Evolutionary conservation across 2,888 invertebrate species (phyloP).

Genomic region (Acronicta alni): DNA sequence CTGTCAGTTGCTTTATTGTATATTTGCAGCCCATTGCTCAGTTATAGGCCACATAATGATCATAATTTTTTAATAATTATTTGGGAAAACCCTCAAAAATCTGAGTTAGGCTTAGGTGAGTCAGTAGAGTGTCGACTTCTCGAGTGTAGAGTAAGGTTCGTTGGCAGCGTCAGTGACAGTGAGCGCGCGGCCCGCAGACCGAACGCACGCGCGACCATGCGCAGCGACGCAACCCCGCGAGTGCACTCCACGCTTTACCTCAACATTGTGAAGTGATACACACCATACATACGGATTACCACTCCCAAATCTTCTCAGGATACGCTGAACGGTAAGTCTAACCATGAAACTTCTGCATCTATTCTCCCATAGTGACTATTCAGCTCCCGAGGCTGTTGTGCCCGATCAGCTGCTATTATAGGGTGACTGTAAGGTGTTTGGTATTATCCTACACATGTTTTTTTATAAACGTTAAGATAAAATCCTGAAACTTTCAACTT

Average conservation of each 20-base stretch:
- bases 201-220: conserved; percentile 80
- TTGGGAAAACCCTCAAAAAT: conserved; percentile 9
- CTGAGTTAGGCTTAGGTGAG: conserved; percentile 26
- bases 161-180: conserved; percentile 75
- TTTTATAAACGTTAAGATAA: neutral
- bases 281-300: conserved; percentile 70
- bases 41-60: too few species aligned
- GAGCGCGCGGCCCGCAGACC: conserved; percentile 78
- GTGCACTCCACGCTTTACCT: conserved; percentile 72
- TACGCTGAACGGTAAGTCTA: conserved; percentile 63
- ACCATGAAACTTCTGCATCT: conserved; percentile 2
- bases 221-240: conserved; percentile 74
- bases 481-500: neutral
- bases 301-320: conserved; percentile 46
- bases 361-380: conserved; percentile 59
- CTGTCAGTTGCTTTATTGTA: too few species aligned
- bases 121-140: conserved; percentile 42
- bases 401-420: conserved; percentile 83
- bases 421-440: conserved; percentile 58
- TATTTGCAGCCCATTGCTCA: too few species aligned
- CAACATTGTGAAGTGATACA: conserved; percentile 81
- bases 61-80: neutral
- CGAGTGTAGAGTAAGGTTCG: conserved; percentile 42
- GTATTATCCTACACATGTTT: conserved; percentile 37
- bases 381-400: conserved; percentile 53